A percentile compares a stretch with the other conserved stretches of the same genome.
Evolutionary conservation across 1,140 invertebrate species (phyloP).

Genomic region (Trypoxylus dichotomus): DNA sequence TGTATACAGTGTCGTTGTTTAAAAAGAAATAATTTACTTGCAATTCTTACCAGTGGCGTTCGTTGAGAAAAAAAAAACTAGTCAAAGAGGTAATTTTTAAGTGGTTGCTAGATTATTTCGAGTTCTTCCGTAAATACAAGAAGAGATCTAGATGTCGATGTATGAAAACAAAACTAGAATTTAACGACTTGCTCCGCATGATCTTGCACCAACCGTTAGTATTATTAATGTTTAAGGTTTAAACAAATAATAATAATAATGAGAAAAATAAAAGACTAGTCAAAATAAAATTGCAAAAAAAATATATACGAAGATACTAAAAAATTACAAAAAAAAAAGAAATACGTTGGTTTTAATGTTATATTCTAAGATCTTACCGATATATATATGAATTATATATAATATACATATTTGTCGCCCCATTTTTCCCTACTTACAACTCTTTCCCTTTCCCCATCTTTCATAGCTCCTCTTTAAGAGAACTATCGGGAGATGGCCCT

Average conservation of each 20-base stretch:
- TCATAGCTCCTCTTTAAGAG: too few relatives aligned
- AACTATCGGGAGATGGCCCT: not conserved
- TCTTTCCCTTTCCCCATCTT: too few relatives aligned
- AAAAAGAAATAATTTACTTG: too few relatives aligned
- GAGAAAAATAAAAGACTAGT: slow-evolving; percentile 8
- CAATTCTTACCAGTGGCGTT: too few relatives aligned
- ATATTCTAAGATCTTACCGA: not conserved
- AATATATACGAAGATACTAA: not conserved
- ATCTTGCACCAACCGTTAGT: slow-evolving; percentile 24
- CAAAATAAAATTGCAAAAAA: slow-evolving; percentile 9
- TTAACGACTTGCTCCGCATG: slow-evolving; percentile 20
- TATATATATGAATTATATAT: not conserved
- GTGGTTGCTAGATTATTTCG: too few relatives aligned
- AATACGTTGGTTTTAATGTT: not conserved
- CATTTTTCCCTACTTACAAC: not conserved
- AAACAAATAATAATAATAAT: not conserved
- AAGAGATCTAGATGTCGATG: not conserved
- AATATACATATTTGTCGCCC: not conserved
- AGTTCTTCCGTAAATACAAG: too few relatives aligned
- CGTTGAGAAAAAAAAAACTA: too few relatives aligned
- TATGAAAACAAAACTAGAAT: not conserved
- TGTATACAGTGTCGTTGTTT: too few relatives aligned
- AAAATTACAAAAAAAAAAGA: not conserved
- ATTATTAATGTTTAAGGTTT: slow-evolving; percentile 25
- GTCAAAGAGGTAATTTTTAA: too few relatives aligned